A percentile compares a stretch with the other conserved stretches of the same genome.
Evolutionary conservation across 2,888 invertebrate genomes (phyloP).

Genomic region (Lampropteryx suffumata): DNA sequence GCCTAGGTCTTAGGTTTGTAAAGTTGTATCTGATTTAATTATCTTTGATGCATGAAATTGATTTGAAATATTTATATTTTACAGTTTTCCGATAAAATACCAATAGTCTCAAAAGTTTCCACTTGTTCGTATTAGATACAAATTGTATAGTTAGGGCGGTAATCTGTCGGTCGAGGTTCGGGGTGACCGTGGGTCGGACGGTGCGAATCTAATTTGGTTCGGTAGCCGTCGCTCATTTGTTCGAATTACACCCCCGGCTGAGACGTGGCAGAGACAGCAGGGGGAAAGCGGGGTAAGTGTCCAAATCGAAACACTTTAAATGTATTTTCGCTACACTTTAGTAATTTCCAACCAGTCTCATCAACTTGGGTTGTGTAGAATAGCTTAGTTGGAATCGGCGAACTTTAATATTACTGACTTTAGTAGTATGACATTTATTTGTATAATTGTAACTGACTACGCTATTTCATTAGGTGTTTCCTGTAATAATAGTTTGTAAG

Average conservation of each 20-base stretch:
- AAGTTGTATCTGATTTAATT: no score
- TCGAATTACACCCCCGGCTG: constrained; percentile 59
- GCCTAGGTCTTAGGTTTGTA: no score
- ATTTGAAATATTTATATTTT: not conserved
- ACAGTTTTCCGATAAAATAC: not conserved
- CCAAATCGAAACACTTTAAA: constrained; percentile 28
- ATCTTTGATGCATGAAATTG: no score
- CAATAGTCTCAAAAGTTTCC: constrained; percentile 16
- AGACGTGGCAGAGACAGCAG: constrained; percentile 42
- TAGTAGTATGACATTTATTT: no score
- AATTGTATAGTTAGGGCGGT: constrained; percentile 50
- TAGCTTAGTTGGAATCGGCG: no score
- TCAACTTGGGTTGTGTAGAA: not conserved
- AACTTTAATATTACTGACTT: no score
- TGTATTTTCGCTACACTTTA: constrained; percentile 8
- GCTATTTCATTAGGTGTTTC: no score
- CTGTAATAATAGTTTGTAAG: no score
- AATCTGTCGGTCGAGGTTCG: constrained; percentile 52
- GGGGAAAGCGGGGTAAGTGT: constrained; percentile 20
- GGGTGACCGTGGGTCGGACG: constrained; percentile 39
- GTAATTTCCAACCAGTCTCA: constrained; percentile 1
- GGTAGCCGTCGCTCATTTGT: constrained; percentile 86
- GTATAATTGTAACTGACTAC: no score
- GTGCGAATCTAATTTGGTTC: constrained; percentile 86
- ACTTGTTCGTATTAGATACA: constrained; percentile 43